These are phyloP conservation scores for Oncopeltus fasciatus DNA, from an alignment of 1,140 invertebrate genomes.

Conservation along the genomic window DNA sequence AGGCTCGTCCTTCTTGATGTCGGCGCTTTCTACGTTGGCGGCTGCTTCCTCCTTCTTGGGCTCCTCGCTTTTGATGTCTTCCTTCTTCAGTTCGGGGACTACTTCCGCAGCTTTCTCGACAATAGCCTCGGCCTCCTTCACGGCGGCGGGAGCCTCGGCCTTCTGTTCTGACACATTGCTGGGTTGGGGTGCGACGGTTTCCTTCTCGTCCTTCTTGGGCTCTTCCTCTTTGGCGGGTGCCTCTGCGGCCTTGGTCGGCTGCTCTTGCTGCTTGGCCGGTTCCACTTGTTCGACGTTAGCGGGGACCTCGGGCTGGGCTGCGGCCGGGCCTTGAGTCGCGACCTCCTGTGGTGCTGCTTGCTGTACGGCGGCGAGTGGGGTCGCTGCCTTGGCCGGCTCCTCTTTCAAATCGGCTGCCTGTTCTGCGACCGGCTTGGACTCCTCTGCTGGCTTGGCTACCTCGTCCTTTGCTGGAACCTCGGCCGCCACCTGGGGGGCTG, in stretches of 20 bases:
- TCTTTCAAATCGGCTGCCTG: background rate
- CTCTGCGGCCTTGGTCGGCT: background rate
- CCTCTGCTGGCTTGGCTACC: constrained; percentile 24
- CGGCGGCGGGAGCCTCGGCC: constrained; percentile 7
- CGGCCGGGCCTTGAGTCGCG: constrained; percentile 6
- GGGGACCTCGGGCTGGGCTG: constrained; percentile 28
- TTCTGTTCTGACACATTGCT: constrained; percentile 11
- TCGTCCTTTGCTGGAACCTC: background rate
- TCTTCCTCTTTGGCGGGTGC: background rate
- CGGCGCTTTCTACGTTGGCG: background rate
- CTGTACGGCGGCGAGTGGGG: background rate
- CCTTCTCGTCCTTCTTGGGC: constrained; percentile 1
- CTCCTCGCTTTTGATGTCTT: background rate
- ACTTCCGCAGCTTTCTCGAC: constrained; percentile 3
- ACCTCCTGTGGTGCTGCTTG: background rate
- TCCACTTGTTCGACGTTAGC: constrained; percentile 18
- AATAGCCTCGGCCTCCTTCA: background rate
- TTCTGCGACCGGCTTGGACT: constrained; percentile 26
- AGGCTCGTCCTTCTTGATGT: constrained; percentile 10
- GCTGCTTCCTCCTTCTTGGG: constrained; percentile 1
- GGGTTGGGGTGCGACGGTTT: background rate
- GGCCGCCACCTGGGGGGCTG: constrained; percentile 22
- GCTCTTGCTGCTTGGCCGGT: background rate
- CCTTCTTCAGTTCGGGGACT: constrained; percentile 4
- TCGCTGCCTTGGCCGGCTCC: background rate